Percentiles rank a stretch among this genome's conserved stretches.
phyloP scores from a whole-genome alignment of 1,140 invertebrate species.

The Dolichoris vasculosae region DNA sequence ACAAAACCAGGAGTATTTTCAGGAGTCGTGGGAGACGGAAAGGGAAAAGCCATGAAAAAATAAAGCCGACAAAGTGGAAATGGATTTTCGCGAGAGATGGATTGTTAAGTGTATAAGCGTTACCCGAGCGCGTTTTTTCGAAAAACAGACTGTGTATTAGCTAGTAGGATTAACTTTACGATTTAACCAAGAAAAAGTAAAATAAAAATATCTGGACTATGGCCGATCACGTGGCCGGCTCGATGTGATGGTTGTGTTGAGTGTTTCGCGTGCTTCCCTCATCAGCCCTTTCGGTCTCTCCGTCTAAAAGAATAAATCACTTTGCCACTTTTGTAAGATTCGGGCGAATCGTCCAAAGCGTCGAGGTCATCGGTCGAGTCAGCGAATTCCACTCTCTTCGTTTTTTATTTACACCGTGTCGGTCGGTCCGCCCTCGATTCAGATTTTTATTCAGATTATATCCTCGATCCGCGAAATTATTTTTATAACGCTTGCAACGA shows the following conservation, averaged over 20 bases:
- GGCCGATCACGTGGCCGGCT: conserved; percentile 68
- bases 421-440: too few species aligned
- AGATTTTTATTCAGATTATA: too few species aligned
- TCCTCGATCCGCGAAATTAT: too few species aligned
- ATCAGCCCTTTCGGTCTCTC: conserved; percentile 60
- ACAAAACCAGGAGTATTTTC: conserved; percentile 34
- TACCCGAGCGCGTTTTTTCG: conserved; percentile 55
- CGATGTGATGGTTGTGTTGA: conserved; percentile 74
- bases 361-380: neutral
- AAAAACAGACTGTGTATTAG: conserved; percentile 73
- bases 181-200: conserved; percentile 45
- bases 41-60: conserved; percentile 50
- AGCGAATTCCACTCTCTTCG: too few species aligned
- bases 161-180: conserved; percentile 62
- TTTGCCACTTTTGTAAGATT: conserved; percentile 30
- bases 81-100: conserved; percentile 42
- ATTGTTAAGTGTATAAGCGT: conserved; percentile 59
- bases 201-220: conserved; percentile 66
- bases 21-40: conserved; percentile 46
- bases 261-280: conserved; percentile 67
- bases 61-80: conserved; percentile 36
- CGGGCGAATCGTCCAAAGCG: neutral
- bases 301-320: conserved; percentile 14
- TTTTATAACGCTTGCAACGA: too few species aligned
- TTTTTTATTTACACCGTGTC: too few species aligned